Base-by-base conservation (phyloP, 2,888 invertebrate species). In the Trissoscelio sp. region DNA sequence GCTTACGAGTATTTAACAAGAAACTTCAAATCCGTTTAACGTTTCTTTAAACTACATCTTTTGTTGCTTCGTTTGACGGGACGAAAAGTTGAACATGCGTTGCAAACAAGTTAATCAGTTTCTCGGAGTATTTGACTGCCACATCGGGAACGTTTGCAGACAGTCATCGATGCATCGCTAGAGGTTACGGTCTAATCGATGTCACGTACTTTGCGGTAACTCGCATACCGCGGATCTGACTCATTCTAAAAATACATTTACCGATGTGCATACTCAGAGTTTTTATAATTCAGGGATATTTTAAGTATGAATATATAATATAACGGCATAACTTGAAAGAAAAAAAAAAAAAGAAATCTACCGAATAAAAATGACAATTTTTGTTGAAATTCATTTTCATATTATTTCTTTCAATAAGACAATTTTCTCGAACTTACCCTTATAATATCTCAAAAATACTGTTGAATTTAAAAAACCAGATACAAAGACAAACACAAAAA, bases 171-270 rank as follows among this genome's bases (percentile, higher is more conserved):
- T 62, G 64, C 51, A 48, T 62, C 58, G 37, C 60, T 39, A 44
- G 69, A 80, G 75, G 67, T 67, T 80, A 73, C 73, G 24, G 79
- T 79, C 85, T 84, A 85, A 85, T 85, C 83, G 83, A 81, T 84
- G 83, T 83, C 84, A 83, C 85, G 83, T 83, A 84, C 66, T 83
- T 81, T 81, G 84, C 80, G 78, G 83, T 79, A 83, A 84, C 75
- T 85, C 80, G 79, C 83, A 84, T 85, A 81, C 84, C 82, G 64
- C 53, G 51, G 18, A 12, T 55, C 69, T 82, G 81, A 79, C 75
- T 79, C 75, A 75, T 44, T 55, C 55, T 20, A 24, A 20, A 60
- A 39, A 79, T 60, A 46, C 55, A n/a, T 28, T 42, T 67, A 6
- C 11, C 42, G 22, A 14, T 14, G 18, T 11, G 11, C 37, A 12